Conservation (phyloP, 2,888 invertebrate genomes). For the Tanytarsus gracilentus region DNA sequence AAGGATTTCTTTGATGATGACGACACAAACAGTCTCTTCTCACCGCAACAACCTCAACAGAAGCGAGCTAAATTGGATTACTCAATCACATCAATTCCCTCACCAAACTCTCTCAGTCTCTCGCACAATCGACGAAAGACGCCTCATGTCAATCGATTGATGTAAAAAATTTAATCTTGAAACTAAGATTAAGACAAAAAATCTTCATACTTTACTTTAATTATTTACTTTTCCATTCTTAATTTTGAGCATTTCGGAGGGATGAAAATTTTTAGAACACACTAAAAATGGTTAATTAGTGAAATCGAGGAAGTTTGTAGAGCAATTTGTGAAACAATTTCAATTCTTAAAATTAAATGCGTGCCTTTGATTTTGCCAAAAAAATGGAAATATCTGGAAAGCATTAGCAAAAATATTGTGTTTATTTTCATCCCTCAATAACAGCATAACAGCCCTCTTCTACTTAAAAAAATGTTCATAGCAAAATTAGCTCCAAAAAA, state of each 20-base stretch:
- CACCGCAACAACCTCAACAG: constrained; percentile 33
- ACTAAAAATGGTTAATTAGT: neutral
- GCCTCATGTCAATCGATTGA: constrained; percentile 48
- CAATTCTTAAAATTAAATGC: neutral
- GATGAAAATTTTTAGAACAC: too few species aligned
- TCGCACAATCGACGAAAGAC: constrained; percentile 53
- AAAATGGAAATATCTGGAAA: too few species aligned
- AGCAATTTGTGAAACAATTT: constrained; percentile 18
- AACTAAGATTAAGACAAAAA: neutral
- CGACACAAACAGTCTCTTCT: constrained; percentile 39
- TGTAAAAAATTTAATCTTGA: constrained; percentile 2
- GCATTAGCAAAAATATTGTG: too few species aligned
- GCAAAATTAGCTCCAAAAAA: too few species aligned
- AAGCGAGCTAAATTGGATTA: constrained; percentile 41
- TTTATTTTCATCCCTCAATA: too few species aligned
- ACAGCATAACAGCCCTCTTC: too few species aligned
- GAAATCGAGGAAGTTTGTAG: constrained; percentile 8
- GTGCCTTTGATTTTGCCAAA: neutral
- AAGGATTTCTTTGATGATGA: constrained; percentile 53
- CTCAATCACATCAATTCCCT: constrained; percentile 46
- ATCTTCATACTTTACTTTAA: neutral
- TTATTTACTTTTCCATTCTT: neutral
- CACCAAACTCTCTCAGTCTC: constrained; percentile 43
- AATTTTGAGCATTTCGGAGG: neutral
- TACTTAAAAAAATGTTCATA: too few species aligned